Evolutionary conservation across 1,140 invertebrate species (phyloP).

Genomic region (Ceratosolen solmsi): DNA sequence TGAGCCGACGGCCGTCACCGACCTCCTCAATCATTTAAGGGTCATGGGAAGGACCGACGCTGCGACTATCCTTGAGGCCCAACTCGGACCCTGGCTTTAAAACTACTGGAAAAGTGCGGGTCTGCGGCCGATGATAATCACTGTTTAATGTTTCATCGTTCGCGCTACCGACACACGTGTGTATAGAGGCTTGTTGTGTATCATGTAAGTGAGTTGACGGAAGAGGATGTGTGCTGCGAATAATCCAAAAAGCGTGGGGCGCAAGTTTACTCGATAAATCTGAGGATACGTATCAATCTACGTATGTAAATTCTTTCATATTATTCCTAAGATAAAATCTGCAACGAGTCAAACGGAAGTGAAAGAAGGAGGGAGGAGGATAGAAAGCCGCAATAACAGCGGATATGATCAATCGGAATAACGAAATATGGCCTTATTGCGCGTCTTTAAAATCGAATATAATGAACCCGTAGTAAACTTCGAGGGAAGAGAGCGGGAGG

Average conservation of each 20-base stretch:
- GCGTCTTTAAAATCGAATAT: constrained; percentile 39
- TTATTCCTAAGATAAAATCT: constrained; percentile 47
- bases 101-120: too few species aligned
- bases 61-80: constrained; percentile 89
- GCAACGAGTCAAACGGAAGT: constrained; percentile 20
- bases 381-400: not conserved
- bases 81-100: constrained; percentile 83
- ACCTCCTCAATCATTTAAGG: constrained; percentile 90
- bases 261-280: not conserved
- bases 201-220: not conserved
- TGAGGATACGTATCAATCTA: constrained; percentile 29
- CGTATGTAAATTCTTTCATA: constrained; percentile 46
- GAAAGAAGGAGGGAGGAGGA: not conserved
- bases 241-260: too few species aligned
- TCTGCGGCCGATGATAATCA: not conserved
- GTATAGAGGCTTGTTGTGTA: too few species aligned
- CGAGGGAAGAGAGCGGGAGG: not conserved
- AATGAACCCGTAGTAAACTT: not conserved
- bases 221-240: not conserved
- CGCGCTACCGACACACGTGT: too few species aligned
- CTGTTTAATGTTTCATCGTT: too few species aligned
- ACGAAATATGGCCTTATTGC: constrained; percentile 49
- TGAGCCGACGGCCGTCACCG: constrained; percentile 89
- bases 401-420: constrained; percentile 48
- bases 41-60: constrained; percentile 95